These are phyloP conservation scores for Tenebrio molitor DNA, from an alignment of 1,140 invertebrate genomes.

Conservation along the genomic window DNA sequence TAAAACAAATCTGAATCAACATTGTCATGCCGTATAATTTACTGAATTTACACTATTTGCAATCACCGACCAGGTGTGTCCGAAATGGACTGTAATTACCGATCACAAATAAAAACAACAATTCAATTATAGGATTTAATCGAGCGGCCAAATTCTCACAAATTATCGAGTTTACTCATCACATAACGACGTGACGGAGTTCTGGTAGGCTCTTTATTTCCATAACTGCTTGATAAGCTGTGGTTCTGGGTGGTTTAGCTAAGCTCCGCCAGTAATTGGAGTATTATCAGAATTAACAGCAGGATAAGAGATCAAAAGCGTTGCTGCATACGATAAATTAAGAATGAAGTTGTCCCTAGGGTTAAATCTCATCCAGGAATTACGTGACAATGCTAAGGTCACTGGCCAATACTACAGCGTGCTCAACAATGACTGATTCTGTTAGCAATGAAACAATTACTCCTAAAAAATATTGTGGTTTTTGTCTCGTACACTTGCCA, in stretches of 20 bases:
- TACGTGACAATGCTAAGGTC: too few relatives aligned
- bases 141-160: background rate
- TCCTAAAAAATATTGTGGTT: too few relatives aligned
- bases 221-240: slow-evolving; percentile 21
- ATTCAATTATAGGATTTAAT: slow-evolving; percentile 16
- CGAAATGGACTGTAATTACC: background rate
- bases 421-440: too few relatives aligned
- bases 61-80: slow-evolving; percentile 10
- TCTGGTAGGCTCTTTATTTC: slow-evolving; percentile 13
- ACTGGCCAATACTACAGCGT: too few relatives aligned
- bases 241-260: slow-evolving; percentile 7
- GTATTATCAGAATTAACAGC: slow-evolving; percentile 27
- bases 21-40: too few relatives aligned
- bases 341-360: too few relatives aligned
- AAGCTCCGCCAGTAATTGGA: slow-evolving; percentile 4
- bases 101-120: slow-evolving; percentile 18
- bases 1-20: too few relatives aligned
- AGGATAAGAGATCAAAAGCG: background rate
- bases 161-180: background rate
- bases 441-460: too few relatives aligned
- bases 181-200: slow-evolving; percentile 10
- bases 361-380: too few relatives aligned
- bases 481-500: too few relatives aligned
- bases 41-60: too few relatives aligned
- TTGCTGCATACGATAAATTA: too few relatives aligned